Base-by-base conservation (phyloP, 2,113 vertebrate species). In the Chamaea fasciata region DNA sequence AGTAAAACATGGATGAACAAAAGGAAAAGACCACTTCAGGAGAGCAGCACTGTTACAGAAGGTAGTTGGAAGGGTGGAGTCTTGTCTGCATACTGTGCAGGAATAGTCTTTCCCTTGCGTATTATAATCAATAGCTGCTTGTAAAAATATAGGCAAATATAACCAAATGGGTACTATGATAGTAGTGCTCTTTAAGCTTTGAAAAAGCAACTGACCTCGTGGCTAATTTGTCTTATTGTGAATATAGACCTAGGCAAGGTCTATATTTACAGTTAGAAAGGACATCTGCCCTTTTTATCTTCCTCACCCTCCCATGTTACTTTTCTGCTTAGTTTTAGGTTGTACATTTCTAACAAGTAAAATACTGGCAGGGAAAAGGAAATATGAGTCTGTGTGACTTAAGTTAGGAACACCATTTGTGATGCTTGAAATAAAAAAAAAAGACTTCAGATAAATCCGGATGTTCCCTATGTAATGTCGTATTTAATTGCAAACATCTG, bases 401-500 rank as follows among this genome's bases (percentile, higher is more conserved):
- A 76, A 83, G 30, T 12, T 12, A 71, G 22, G 44, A 86, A 68
- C 64, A 49, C 24, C 7, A 21, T 87, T 92, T 87, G 64, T 59
- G 30, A 42, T 87, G 2, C 27, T 68, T 47, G 64, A 77, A 87
- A 63, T 19, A 42, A 57, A 42, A 24, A 44, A 39, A 49, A 19
- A 41, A 33, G 2, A n/a, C 55, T 69, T 94, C 74, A 69, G 33
- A 80, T 70, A 70, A 70, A 63, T 74, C 55, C 13, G 10, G 20
- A 74, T 1, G 11, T 94, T 96, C 67, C 76, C 91, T 50, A 52
- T 83, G 17, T 69, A 89, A 64, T 46, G 53, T 95, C 69, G 94
- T 95, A 76, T 26, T 95, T 96, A 96, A 97, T 96, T 94, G 93
- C 85, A 94, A 96, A 53, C 88, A 90, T 96, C 83, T 95, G 65